Evolutionary conservation across 1,140 invertebrate genomes (phyloP).

Genomic region (Olivierus martensii): DNA sequence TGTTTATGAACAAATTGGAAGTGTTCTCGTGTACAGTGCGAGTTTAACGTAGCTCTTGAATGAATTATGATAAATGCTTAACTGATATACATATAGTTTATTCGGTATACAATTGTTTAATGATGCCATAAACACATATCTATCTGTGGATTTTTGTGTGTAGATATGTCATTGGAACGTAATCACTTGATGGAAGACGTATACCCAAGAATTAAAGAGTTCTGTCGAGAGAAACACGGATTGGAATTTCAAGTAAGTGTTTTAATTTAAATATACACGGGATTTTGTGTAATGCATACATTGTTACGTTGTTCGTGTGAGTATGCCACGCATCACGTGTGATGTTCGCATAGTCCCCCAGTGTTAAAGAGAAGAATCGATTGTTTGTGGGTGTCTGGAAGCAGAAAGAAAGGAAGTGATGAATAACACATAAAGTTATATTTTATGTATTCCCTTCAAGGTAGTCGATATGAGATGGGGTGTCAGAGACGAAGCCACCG

Average conservation of each 20-base stretch:
- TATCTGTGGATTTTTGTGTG: not conserved
- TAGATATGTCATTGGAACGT: slow-evolving; percentile 92
- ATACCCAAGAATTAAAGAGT: slow-evolving; percentile 93
- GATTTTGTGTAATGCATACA: not conserved
- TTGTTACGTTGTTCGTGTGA: too few species aligned
- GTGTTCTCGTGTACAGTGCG: too few species aligned
- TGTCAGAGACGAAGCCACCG: slow-evolving; percentile 77
- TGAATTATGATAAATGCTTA: too few species aligned
- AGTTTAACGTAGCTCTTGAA: too few species aligned
- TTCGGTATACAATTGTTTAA: not conserved
- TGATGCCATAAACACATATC: too few species aligned
- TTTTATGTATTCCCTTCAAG: slow-evolving; percentile 35
- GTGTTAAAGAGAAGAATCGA: too few species aligned
- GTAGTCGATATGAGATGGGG: slow-evolving; percentile 99
- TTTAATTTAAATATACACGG: slow-evolving; percentile 4
- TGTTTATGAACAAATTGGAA: too few species aligned
- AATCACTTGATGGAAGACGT: slow-evolving; percentile 98
- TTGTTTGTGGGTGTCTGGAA: too few species aligned
- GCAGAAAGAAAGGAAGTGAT: not conserved
- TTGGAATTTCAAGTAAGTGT: slow-evolving; percentile 87
- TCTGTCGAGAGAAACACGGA: slow-evolving; percentile 91
- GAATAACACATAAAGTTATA: slow-evolving; percentile 2
- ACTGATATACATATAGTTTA: not conserved
- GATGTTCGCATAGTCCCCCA: not conserved
- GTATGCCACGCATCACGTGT: too few species aligned